Conservation (phyloP, 1,140 invertebrate genomes). For the Riptortus pedestris region DNA sequence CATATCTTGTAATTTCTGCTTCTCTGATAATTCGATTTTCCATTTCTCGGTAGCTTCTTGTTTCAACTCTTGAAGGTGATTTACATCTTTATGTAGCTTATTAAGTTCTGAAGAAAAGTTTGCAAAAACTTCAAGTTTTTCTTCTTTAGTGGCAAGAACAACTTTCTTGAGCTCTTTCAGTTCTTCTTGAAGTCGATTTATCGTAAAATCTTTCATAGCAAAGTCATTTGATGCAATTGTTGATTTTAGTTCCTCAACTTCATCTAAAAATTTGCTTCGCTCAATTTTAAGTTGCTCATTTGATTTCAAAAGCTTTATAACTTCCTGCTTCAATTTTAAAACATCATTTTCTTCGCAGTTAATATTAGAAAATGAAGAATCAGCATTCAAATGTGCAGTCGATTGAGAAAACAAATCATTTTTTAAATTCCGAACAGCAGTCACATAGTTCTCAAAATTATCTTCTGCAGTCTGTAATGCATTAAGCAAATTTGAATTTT, state of each 20-base stretch:
- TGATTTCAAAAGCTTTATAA: neutral
- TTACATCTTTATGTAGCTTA: constrained; percentile 10
- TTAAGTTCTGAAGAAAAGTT: neutral
- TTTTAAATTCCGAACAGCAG: neutral
- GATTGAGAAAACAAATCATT: neutral
- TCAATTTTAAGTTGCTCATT: constrained; percentile 1
- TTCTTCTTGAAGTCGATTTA: neutral
- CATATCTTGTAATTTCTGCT: neutral
- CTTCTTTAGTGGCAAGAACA: constrained; percentile 13
- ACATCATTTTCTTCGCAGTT: neutral
- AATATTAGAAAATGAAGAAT: neutral
- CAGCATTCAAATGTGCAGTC: neutral
- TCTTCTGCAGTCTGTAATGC: neutral
- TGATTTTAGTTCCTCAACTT: neutral
- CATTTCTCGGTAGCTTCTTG: neutral
- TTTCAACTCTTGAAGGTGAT: neutral
- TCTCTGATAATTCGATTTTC: constrained; percentile 7
- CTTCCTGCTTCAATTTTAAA: neutral
- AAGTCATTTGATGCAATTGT: neutral
- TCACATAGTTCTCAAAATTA: neutral
- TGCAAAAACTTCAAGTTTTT: neutral
- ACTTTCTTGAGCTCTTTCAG: constrained; percentile 13
- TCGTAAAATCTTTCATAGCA: neutral
- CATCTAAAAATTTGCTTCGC: neutral
- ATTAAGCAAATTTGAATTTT: neutral